Base-by-base conservation (phyloP, 2,797 vertebrate genomes). In the Sebastes melanostomus region DNA sequence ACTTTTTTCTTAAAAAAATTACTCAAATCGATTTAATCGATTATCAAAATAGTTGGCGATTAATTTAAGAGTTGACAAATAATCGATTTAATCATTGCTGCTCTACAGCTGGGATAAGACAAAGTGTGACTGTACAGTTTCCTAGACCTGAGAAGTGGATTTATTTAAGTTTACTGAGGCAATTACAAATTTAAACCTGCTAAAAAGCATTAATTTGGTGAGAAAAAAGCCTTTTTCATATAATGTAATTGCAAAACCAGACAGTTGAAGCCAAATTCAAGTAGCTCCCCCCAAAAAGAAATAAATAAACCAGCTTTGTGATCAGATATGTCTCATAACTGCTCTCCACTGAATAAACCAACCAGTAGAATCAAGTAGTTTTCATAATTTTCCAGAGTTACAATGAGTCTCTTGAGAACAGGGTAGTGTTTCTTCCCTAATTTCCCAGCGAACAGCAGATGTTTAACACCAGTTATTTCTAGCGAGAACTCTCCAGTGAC, bases 381-480 rank as follows among this genome's bases (percentile, higher is more conserved):
- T 60, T 72, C 14, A 46, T 58, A 9, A 54, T 24, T 42, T 62
- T 72, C 36, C 36, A 38, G 36, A 38, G 36, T 38, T 38, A 38
- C 36, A 38, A 38, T 38, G 36, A 38, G 46, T 54, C n/a, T 12
- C 66, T 52, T 0, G 29, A 50, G n/a, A 34, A 16, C 30, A 9
- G 34, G 14, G 52, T 4, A 22, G 68, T 66, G 75, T 72, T 77
- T 62, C 34, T 78, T 78, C 78, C 72, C 60, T 12, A 58, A 2
- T 34, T 30, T 73, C 65, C 42, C 73, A 66, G 30, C 68, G 3
- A 13, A 30, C 18, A 38, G 61, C 67, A 52, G 36, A 62, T 77
- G 32, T 54, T 54, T 62, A 36, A 72, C 62, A 32, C 27, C 14
- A 29, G 38, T 25, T 56, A 25, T 55, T 66, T 68, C 56, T 14